phyloP scores from a whole-genome alignment of 2,797 vertebrate species.

The Thaleichthys pacificus region DNA sequence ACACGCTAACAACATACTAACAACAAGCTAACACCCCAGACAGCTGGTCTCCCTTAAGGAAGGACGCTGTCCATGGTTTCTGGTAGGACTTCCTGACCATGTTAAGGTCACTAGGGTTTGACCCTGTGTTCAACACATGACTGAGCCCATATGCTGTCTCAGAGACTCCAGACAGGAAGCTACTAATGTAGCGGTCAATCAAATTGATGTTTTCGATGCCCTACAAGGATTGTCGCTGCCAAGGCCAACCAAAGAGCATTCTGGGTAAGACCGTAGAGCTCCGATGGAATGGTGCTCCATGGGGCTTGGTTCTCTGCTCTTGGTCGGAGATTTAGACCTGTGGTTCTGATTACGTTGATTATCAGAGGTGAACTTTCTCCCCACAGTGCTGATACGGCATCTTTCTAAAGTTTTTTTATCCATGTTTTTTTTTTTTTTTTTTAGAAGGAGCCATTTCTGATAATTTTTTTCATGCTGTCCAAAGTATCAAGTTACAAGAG shows the following conservation, averaged over 20 bases:
- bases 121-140: neutral
- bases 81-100: neutral
- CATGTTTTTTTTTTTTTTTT: neutral
- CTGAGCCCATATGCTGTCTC: neutral
- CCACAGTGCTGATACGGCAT: no score
- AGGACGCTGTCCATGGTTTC: neutral
- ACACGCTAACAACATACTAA: conserved; percentile 2
- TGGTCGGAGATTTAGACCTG: neutral
- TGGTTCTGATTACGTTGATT: neutral
- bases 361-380: neutral
- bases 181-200: neutral
- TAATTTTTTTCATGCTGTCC: neutral
- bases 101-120: neutral
- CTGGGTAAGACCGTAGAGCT: neutral
- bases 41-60: neutral
- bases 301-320: no score
- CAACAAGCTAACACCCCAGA: neutral
- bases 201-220: neutral
- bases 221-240: neutral
- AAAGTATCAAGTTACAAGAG: neutral
- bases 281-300: neutral
- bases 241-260: neutral
- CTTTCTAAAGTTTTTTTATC: neutral
- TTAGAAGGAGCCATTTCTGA: neutral
- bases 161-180: neutral